Evolutionary conservation across 2,888 invertebrate genomes (phyloP).

Genomic region (Agonum fuliginosum): DNA sequence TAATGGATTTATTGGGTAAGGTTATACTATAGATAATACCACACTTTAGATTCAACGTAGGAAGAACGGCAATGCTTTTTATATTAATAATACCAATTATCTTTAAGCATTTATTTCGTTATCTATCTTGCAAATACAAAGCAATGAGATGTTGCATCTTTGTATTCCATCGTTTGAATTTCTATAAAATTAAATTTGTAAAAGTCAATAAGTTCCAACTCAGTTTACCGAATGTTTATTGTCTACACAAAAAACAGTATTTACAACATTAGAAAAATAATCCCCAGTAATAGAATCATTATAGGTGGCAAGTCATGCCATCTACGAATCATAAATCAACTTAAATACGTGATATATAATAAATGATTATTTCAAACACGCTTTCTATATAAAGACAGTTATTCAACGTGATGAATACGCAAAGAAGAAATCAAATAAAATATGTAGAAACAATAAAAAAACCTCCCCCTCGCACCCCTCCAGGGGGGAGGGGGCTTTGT

Average conservation of each 20-base stretch:
- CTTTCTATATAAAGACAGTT: conserved; percentile 46
- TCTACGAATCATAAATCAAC: conserved; percentile 43
- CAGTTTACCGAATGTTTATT: no score
- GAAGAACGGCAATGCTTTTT: no score
- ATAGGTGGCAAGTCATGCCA: conserved; percentile 40
- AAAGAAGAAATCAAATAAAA: conserved; percentile 51
- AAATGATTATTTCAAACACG: conserved; percentile 37
- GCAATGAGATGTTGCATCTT: no score
- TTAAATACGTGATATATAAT: conserved; percentile 57
- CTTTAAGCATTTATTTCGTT: no score
- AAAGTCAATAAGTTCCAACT: no score
- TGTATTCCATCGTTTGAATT: no score
- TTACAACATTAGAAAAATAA: conserved; percentile 8
- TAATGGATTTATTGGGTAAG: no score
- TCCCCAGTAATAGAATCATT: conserved; percentile 46
- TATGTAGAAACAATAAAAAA: conserved; percentile 54
- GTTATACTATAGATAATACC: no score
- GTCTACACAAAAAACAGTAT: background rate
- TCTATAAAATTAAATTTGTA: no score
- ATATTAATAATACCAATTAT: no score
- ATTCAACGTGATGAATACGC: conserved; percentile 55
- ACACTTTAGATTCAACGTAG: no score
- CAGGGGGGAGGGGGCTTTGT: background rate
- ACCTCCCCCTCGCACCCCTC: conserved; percentile 4
- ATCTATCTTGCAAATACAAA: no score